Evolutionary conservation across 2,888 invertebrate species (phyloP), one percentile per base, ranked within the genome.

Genomic region (Scaeva pyrastri): DNA sequence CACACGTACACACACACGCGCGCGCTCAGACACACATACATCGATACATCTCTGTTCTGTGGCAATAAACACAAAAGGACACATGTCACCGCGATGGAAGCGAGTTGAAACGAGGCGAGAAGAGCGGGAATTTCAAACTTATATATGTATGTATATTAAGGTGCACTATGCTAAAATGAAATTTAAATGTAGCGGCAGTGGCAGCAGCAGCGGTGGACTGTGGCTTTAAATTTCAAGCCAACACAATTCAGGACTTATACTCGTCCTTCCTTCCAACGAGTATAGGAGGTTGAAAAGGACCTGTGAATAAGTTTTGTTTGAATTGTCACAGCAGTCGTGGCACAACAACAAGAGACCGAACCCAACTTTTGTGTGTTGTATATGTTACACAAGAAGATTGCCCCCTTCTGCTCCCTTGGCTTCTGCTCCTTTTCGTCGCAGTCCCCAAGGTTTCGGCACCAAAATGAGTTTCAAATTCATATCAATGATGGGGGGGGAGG

Each of bases 391-490:
- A 75, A 41, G 50, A 41, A 45, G 45, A 39, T 11, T 23, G 7
- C 21, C 19, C 2, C 23, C 19, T 41, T 10, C 39, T 39, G 3
- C 3, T 0, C 5, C 43, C 23, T 1, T 6, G 10, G 12, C 31
- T 31, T 31, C 6, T 31, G n/a, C 31, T 31, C 0, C 31, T 7
- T 31, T 31, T 8, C 31, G n/a, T n/a, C 3, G 31, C 31, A 31
- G 8, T 31, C 31, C 31, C 7, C 55, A 55, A 52, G 39, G 50
- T 39, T 66, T 50, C 36, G 36, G 36, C 36, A 66, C 71, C 14
- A 36, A 77, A 76, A 76, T 76, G 62, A 77, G 76, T 81, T 80
- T 81, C 62, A 73, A 76, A 85, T 76, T 72, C 76, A 76, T 76
- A 55, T 58, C 80, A 75, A 85, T 85, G 80, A 76, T 76, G 68